phyloP scores from a whole-genome alignment of 2,113 vertebrate species.

The Leptosomus discolor region DNA sequence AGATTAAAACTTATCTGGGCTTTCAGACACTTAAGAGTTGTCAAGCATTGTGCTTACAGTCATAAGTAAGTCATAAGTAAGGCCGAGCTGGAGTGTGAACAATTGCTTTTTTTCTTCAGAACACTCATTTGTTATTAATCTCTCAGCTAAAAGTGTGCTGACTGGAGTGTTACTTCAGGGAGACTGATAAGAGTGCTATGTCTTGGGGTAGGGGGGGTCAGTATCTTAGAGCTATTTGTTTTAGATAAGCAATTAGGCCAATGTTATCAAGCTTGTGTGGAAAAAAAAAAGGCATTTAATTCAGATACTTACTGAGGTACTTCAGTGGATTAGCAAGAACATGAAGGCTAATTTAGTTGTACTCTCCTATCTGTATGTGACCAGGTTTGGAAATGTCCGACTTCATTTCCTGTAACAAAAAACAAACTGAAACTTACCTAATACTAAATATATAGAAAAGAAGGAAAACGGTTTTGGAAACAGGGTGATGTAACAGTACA shows the following conservation, averaged over 20 bases:
- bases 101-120: neutral
- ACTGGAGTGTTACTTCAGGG: conserved; percentile 13
- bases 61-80: neutral
- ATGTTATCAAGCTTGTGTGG: neutral
- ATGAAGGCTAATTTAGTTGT: neutral
- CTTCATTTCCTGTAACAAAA: neutral
- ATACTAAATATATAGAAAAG: neutral
- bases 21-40: neutral
- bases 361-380: neutral
- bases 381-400: neutral
- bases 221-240: neutral
- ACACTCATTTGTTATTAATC: neutral
- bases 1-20: neutral
- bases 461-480: neutral
- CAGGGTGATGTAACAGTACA: neutral
- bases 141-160: conserved; percentile 11
- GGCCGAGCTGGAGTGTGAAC: neutral
- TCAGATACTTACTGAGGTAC: neutral
- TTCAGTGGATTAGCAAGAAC: neutral
- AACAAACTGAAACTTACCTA: neutral
- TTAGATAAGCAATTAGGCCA: conserved; percentile 18
- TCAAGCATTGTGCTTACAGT: neutral
- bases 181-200: neutral
- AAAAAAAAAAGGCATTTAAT: neutral
- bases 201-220: neutral